Percentiles rank a stretch among this genome's conserved stretches.
These are phyloP conservation scores for Rana temporaria DNA, from an alignment of 2,113 vertebrate genomes.

Conservation along the genomic window DNA sequence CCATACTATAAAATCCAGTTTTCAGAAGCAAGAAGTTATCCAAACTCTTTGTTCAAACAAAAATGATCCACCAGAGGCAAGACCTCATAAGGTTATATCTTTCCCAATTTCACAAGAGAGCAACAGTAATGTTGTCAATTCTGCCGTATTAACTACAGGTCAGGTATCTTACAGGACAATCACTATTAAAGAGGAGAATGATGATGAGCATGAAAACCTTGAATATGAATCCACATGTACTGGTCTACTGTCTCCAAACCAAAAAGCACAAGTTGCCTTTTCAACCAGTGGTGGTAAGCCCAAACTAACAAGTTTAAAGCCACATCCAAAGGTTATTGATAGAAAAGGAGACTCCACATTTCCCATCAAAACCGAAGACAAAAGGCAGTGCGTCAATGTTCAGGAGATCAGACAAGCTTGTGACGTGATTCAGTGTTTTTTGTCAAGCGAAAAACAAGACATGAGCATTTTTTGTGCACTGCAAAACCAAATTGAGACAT, in stretches of 20 bases:
- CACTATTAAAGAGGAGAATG: slow-evolving; percentile 43
- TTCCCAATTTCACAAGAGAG: slow-evolving; percentile 9
- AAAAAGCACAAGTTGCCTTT: slow-evolving; percentile 18
- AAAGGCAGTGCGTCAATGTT: background rate
- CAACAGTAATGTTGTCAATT: background rate
- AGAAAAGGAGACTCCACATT: background rate
- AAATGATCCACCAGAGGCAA: background rate
- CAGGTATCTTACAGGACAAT: slow-evolving; percentile 12
- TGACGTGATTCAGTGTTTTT: slow-evolving; percentile 33
- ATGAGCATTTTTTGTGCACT: slow-evolving; percentile 49
- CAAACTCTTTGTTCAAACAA: slow-evolving; percentile 27
- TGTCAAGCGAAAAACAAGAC: slow-evolving; percentile 39
- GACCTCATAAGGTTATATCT: background rate
- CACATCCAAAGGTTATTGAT: background rate
- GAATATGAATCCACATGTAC: background rate
- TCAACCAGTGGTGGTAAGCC: background rate
- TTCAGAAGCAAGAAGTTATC: slow-evolving; percentile 10
- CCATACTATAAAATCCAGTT: slow-evolving; percentile 35
- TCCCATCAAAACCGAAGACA: slow-evolving; percentile 21
- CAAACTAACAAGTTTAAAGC: background rate
- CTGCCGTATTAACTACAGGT: background rate
- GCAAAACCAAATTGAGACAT: slow-evolving; percentile 42
- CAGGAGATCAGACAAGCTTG: slow-evolving; percentile 46
- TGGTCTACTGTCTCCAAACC: background rate
- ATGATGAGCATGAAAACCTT: slow-evolving; percentile 19